Evolutionary conservation across 2,113 vertebrate species (phyloP), one percentile per base, ranked within the genome.

Genomic region (Notechis scutatus): DNA sequence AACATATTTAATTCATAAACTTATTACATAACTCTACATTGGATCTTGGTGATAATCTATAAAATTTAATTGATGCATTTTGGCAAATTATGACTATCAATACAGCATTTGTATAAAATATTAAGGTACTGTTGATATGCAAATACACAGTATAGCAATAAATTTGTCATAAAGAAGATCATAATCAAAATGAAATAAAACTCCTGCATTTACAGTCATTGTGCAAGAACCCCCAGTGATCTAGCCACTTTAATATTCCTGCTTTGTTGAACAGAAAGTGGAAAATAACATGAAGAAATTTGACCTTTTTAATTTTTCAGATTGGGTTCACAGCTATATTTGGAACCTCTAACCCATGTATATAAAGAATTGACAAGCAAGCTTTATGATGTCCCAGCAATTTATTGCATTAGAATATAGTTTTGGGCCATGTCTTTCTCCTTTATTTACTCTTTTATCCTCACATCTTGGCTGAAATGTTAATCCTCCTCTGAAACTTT

Each of bases 381-480:
- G 12, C 52, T 93, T 85, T 18, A 69, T 74, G 14, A 74, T 74
- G 64, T 74, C 14, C 64, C 64, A 55, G 56, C 42, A 64, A n/a
- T 18, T 52, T n/a, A 29, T 59, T 26, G 14, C 45, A 87, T 34
- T 14, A 61, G 45, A 14, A n/a, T 39, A 90, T 69, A 94, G n/a
- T 95, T 15, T 57, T 14, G 56, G 85, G 39, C 20, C 90, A 12
- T 93, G 85, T 34, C 91, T 93, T 50, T 85, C 6, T 4, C 2
- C 34, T 69, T 39, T 4, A 0, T 74, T 74, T 24, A n/a, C 86
- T 3, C 1, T 55, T 93, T 87, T 92, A 5, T 89, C 92, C 88
- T 56, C 86, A 85, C 34, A 94, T 2, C 39, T 86, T 91, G 39
- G 0, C 20, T 95, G 55, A 39, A 92, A 94, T 23, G 50, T 91